Base-by-base conservation (phyloP, 2,113 vertebrate species). In the Corythornis madagascariensis region DNA sequence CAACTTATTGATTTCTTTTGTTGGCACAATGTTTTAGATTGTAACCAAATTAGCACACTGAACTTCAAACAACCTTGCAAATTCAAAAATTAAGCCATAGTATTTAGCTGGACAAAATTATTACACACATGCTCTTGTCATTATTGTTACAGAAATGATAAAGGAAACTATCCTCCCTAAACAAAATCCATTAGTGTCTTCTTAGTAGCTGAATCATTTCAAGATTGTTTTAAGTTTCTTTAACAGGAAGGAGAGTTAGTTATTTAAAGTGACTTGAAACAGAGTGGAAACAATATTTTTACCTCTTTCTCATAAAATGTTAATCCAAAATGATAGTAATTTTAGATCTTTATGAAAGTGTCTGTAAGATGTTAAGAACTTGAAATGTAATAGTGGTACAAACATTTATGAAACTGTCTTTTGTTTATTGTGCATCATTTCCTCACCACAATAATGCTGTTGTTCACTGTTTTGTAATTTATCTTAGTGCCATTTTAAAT, bases 401-500 rank as follows among this genome's bases (percentile, higher is more conserved):
- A 95, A 75, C 83, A 86, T 75, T 89, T 93, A 86, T 83, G 92
- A 94, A 94, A 95, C 52, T 69, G 29, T 69, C 52, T 95, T 88
- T 90, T 88, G 82, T 94, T 94, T 88, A 94, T 93, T 93, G 83
- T 91, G 57, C 60, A 87, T 91, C 52, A 76, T 91, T 96, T 95
- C 94, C 91, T 90, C 64, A 76, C 29, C 26, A 91, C 70, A 92
- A 83, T 77, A 92, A 94, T 63, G 40, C 19, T 89, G 72, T 86
- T 69, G 77, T 73, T 86, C 38, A 94, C 70, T 80, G n/a, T 86
- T 93, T 60, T 42, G 69, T 92, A 96, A 91, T 96, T 94, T 90
- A 92, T 83, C 74, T 94, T 87, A 90, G 85, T 92, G 73, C 74
- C 77, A 89, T 80, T 94, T 92, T 94, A 95, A 97, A 83, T 95